phyloP scores from a whole-genome alignment of 2,113 vertebrate species.

The Apus apus region DNA sequence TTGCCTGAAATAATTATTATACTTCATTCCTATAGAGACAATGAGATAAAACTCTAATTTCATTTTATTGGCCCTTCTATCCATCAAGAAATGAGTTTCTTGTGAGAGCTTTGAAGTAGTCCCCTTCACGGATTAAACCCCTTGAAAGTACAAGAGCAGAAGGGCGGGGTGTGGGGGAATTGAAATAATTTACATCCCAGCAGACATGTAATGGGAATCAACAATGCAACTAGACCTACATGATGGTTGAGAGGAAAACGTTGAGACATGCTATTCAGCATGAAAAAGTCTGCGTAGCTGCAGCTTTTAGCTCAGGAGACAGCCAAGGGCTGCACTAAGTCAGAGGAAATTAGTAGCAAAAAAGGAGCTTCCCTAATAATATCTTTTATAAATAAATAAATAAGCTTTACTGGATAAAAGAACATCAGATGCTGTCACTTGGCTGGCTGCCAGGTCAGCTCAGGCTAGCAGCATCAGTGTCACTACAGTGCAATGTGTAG shows the following conservation, averaged over 20 bases:
- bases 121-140: slow-evolving; percentile 74
- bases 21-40: slow-evolving; percentile 75
- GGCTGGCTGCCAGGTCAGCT: slow-evolving; percentile 33
- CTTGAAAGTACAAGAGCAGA: slow-evolving; percentile 72
- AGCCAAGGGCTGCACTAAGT: slow-evolving; percentile 52
- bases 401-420: slow-evolving; percentile 11
- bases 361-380: slow-evolving; percentile 44
- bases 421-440: slow-evolving; percentile 35
- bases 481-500: not conserved
- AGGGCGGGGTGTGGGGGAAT: slow-evolving; percentile 50
- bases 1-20: slow-evolving; percentile 77
- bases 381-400: not conserved
- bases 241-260: slow-evolving; percentile 71
- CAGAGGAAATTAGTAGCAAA: slow-evolving; percentile 61
- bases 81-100: slow-evolving; percentile 73
- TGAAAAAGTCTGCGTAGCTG: slow-evolving; percentile 35
- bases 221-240: slow-evolving; percentile 74
- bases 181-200: slow-evolving; percentile 75
- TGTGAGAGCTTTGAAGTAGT: slow-evolving; percentile 74
- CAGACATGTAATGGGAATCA: slow-evolving; percentile 71
- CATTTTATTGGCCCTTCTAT: slow-evolving; percentile 74
- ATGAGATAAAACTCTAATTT: slow-evolving; percentile 78
- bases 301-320: slow-evolving; percentile 61
- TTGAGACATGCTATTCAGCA: slow-evolving; percentile 70
- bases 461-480: not conserved